A percentile compares a stretch with the other conserved stretches of the same genome.
phyloP scores from a whole-genome alignment of 2,888 invertebrate species.

The Neoitamus cyanurus region DNA sequence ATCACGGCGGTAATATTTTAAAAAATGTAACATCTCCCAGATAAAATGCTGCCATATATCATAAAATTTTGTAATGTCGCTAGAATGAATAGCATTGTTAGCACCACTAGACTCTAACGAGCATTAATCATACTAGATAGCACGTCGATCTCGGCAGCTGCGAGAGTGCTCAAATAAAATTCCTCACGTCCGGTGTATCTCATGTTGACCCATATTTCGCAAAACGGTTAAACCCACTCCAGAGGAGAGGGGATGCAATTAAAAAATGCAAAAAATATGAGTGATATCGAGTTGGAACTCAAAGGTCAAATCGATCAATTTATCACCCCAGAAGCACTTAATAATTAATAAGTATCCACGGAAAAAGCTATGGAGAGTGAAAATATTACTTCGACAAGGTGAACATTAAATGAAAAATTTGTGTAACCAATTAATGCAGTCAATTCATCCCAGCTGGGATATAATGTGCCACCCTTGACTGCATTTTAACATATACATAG shows the following conservation, averaged over 20 bases:
- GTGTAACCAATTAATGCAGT: background rate
- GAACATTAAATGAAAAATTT: background rate
- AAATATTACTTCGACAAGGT: background rate
- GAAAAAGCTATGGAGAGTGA: background rate
- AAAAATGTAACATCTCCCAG: background rate
- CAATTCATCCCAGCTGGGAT: background rate
- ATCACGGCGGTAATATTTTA: background rate
- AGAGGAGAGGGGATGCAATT: background rate
- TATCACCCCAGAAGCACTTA: background rate
- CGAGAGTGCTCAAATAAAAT: background rate
- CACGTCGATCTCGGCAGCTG: background rate
- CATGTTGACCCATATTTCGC: background rate
- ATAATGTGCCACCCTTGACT: background rate
- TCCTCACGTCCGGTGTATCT: background rate
- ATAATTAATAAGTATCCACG: background rate
- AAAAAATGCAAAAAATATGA: background rate
- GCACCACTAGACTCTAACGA: slow-evolving; percentile 9
- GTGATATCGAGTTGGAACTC: background rate
- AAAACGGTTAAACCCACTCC: background rate
- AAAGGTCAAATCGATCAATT: background rate
- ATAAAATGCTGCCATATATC: background rate
- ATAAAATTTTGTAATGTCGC: background rate
- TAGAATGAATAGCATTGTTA: slow-evolving; percentile 13
- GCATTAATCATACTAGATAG: slow-evolving; percentile 2
- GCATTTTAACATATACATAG: background rate